Evolutionary conservation across 2,113 vertebrate genomes (phyloP), one percentile per base, ranked within the genome.

Genomic region (Morone saxatilis): DNA sequence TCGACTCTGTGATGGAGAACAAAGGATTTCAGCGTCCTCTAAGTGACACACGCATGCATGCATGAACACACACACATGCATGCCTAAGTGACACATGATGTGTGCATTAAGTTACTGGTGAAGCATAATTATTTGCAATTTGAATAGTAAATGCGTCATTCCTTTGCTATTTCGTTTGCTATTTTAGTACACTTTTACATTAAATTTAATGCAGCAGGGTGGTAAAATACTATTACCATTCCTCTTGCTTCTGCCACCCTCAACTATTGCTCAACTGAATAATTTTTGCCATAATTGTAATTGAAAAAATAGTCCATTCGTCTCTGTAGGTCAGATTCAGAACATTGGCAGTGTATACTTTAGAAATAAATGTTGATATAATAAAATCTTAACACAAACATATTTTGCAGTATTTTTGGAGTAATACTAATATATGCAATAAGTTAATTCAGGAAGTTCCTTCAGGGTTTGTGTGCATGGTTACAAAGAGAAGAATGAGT

Each of bases 1-100:
- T 75, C 19, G 2, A 80, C 74, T 83, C 81, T 84, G 74, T 81
- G 66, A 76, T 62, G 59, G 80, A 89, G 94, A 94, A 94, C 93
- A 94, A 93, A 93, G 88, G 78, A 80, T 50, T 69, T 78, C 71
- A 83, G 56, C 41, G 74, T 69, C 38, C 68, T 78, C 22, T 69
- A 31, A 74, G 60, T 77, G 36, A 66, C 67, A 50, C 78, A 62
- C 62, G 57, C 50, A 65, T 53, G 71, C 41, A 14, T 56, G 43
- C 19, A 36, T 50, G 36, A 47, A 48, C 51, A 71, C 48, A 60
- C 77, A 16, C 38, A 43, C 12, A 59, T 57, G 74, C 81, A 59
- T 61, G 43, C 20, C 7, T 20, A 43, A 69, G 54, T 73, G 63
- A 85, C 25, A 76, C 47, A 73, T 40, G 51, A 76, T 78, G 76